Evolutionary conservation across 2,888 invertebrate genomes (phyloP).

Genomic region (Hecatera dysodea): DNA sequence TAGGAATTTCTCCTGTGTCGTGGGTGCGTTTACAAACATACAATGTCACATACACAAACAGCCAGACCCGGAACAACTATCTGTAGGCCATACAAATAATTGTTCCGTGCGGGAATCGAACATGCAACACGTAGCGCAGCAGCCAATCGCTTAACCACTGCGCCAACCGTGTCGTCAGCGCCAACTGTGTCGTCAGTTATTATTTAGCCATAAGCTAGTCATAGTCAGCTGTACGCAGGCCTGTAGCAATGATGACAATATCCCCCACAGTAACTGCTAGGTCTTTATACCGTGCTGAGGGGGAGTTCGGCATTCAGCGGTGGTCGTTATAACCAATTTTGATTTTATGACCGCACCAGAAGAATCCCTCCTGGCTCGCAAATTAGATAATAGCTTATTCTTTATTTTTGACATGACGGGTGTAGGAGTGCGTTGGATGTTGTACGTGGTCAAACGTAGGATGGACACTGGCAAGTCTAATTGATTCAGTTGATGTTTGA

Average conservation of each 20-base stretch:
- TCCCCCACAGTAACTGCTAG: slow-evolving; percentile 17
- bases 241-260: not conserved
- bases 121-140: no score
- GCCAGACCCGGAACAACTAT: no score
- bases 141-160: no score
- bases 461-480: not conserved
- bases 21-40: no score
- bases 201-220: no score
- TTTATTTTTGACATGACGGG: slow-evolving; percentile 40
- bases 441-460: not conserved
- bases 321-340: slow-evolving; percentile 39
- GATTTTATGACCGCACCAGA: slow-evolving; percentile 45
- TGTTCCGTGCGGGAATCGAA: no score
- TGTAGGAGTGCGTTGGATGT: slow-evolving; percentile 14
- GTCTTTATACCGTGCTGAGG: slow-evolving; percentile 15
- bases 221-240: no score
- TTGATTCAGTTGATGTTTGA: not conserved
- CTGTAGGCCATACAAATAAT: no score
- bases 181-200: no score
- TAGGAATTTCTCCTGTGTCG: no score
- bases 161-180: no score
- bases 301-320: slow-evolving; percentile 14
- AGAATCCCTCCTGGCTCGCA: slow-evolving; percentile 31
- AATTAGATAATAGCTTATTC: slow-evolving; percentile 54
- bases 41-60: no score